A percentile compares a stretch with the other conserved stretches of the same genome.
Evolutionary conservation across 2,888 invertebrate genomes (phyloP).

Genomic region (Galerucella pusilla): DNA sequence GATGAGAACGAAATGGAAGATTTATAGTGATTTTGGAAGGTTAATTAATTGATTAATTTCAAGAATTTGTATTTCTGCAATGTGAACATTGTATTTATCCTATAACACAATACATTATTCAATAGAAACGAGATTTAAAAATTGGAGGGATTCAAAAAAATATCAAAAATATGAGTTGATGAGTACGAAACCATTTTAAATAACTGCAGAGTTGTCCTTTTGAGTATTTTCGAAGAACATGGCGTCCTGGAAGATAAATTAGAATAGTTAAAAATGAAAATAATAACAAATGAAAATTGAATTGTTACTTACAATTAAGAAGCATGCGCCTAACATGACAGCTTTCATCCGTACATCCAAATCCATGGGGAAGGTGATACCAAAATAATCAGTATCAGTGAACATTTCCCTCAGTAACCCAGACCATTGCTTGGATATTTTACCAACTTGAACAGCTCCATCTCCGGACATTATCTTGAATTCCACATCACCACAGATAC

Average conservation of each 20-base stretch:
- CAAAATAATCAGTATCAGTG: constrained; percentile 90
- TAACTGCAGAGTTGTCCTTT: constrained; percentile 21
- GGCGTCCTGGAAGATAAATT: constrained; percentile 49
- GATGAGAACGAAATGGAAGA: background rate
- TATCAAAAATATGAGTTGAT: background rate
- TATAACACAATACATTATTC: background rate
- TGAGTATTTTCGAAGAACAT: constrained; percentile 54
- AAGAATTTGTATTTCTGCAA: background rate
- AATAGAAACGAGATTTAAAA: background rate
- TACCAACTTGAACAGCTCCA: constrained; percentile 82
- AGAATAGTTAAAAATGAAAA: constrained; percentile 10
- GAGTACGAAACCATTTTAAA: constrained; percentile 10
- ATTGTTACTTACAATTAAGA: constrained; percentile 77
- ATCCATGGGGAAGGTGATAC: constrained; percentile 91
- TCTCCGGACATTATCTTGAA: constrained; percentile 85
- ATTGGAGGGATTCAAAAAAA: constrained; percentile 4
- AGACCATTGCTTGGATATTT: constrained; percentile 91
- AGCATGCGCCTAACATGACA: constrained; percentile 81
- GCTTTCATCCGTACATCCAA: constrained; percentile 88
- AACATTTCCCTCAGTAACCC: constrained; percentile 84
- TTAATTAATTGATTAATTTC: no score
- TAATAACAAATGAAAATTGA: background rate
- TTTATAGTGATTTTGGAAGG: background rate
- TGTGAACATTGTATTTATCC: constrained; percentile 2
- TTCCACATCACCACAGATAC: constrained; percentile 84